Percentiles rank a stretch among this genome's conserved stretches.
Evolutionary conservation across 1,140 invertebrate species (phyloP).

Genomic region (Anthonomus grandis): DNA sequence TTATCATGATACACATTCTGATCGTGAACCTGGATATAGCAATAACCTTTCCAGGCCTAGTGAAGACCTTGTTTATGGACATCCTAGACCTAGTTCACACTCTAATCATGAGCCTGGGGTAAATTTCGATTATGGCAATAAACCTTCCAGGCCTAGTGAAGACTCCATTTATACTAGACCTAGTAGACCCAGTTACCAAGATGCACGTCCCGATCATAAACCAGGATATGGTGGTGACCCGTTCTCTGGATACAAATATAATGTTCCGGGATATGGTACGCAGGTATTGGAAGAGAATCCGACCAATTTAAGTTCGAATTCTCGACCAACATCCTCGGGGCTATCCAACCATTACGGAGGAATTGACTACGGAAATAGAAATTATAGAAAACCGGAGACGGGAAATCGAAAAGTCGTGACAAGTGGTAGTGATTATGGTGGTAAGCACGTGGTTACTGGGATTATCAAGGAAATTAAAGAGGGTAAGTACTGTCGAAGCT

Average conservation of each 20-base stretch:
- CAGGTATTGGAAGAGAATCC: no score
- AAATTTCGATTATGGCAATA: no score
- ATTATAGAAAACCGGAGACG: slow-evolving; percentile 14
- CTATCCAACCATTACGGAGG: slow-evolving; percentile 16
- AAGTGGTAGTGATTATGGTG: slow-evolving; percentile 34
- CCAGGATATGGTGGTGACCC: no score
- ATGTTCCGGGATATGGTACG: no score
- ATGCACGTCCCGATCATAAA: neutral
- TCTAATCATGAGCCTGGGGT: no score
- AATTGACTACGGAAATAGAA: slow-evolving; percentile 20
- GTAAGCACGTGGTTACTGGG: slow-evolving; percentile 40
- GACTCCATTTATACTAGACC: neutral
- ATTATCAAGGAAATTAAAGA: slow-evolving; percentile 43
- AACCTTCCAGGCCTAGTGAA: neutral
- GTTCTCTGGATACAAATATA: no score
- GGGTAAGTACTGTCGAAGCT: slow-evolving; percentile 33
- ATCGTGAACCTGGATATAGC: no score
- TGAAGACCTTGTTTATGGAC: neutral
- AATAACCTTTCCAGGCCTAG: no score
- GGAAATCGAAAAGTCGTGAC: slow-evolving; percentile 31
- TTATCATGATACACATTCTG: neutral
- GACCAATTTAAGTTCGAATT: no score
- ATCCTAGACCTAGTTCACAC: neutral
- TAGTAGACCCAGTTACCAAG: neutral
- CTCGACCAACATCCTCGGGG: slow-evolving; percentile 16